Evolutionary conservation across 2,113 vertebrate species (phyloP).

Genomic region (Megalops atlanticus): DNA sequence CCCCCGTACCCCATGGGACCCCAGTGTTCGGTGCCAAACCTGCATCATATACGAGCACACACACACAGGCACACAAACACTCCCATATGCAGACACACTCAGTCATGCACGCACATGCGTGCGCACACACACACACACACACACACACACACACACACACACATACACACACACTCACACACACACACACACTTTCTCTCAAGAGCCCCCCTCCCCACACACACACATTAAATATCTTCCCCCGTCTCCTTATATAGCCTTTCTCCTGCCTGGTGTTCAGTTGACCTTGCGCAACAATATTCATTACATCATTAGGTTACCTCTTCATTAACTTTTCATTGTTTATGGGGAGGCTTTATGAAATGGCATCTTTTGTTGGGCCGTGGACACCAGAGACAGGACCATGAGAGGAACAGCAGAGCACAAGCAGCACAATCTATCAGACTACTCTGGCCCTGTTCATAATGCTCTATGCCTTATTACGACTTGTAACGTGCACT

Average conservation of each 20-base stretch:
- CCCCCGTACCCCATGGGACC: background rate
- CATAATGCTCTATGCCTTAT: background rate
- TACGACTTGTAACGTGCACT: background rate
- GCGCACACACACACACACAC: background rate
- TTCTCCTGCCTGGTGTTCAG: no score
- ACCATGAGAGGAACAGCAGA: background rate
- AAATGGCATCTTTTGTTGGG: slow-evolving; percentile 58
- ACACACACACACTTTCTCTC: background rate
- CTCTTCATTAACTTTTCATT: slow-evolving; percentile 83
- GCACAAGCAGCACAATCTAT: background rate
- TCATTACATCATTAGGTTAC: slow-evolving; percentile 83
- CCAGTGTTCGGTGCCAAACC: background rate
- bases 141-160: background rate
- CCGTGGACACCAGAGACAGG: slow-evolving; percentile 18
- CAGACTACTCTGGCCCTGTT: background rate
- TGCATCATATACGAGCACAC: background rate
- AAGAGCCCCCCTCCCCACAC: no score
- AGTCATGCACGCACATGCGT: no score
- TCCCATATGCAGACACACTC: no score
- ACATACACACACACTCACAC: background rate
- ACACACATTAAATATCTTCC: background rate
- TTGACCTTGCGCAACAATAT: slow-evolving; percentile 76
- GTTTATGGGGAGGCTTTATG: slow-evolving; percentile 69
- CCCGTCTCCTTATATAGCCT: slow-evolving; percentile 40
- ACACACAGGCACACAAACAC: background rate